Conservation (phyloP, 2,113 vertebrate species). For the Syrrhaptes paradoxus region DNA sequence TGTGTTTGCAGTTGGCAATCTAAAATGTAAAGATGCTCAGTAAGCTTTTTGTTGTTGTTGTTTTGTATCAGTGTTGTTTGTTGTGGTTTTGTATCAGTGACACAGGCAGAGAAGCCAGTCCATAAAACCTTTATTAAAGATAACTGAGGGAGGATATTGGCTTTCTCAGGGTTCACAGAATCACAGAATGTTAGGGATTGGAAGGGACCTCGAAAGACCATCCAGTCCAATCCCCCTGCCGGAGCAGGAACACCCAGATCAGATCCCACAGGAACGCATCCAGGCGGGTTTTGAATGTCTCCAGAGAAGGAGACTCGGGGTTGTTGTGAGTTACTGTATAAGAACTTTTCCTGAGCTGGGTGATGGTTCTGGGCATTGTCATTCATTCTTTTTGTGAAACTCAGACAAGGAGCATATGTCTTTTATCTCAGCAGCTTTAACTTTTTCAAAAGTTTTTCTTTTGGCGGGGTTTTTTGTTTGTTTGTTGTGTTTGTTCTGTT, state of each 20-base stretch:
- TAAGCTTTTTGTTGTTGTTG: background rate
- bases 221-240: too few species aligned
- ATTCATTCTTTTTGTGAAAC: background rate
- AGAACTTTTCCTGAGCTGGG: background rate
- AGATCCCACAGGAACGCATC: too few species aligned
- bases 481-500: background rate
- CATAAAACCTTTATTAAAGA: background rate
- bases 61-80: too few species aligned
- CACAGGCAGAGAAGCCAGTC: background rate
- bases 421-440: background rate
- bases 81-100: background rate
- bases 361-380: background rate
- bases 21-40: background rate
- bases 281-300: too few species aligned
- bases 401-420: background rate
- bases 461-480: background rate
- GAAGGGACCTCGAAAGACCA: too few species aligned
- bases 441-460: background rate
- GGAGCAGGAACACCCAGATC: too few species aligned
- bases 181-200: too few species aligned
- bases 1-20: background rate
- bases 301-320: background rate
- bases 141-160: background rate
- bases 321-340: background rate
- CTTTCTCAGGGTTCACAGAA: background rate